A percentile compares a stretch with the other conserved stretches of the same genome.
Conservation (phyloP, 2,113 vertebrate genomes). For the Vicugna pacos region DNA sequence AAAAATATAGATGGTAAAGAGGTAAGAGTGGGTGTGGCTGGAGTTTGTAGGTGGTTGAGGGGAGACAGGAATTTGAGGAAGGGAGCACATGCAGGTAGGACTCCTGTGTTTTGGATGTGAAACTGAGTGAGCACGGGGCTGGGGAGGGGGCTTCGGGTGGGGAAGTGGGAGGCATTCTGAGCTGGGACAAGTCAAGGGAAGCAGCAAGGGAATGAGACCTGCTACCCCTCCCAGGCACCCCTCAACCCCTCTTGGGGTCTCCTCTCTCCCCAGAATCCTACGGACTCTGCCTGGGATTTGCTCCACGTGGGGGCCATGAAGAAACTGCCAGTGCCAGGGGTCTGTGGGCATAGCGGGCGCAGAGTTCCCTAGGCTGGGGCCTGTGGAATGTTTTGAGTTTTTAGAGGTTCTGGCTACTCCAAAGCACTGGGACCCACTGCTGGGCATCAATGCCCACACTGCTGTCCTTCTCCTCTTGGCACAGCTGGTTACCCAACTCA, state of each 20-base stretch:
- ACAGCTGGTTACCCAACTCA: background rate
- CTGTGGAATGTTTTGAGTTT: background rate
- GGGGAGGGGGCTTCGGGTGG: background rate
- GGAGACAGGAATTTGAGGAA: conserved; percentile 40
- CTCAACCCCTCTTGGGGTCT: background rate
- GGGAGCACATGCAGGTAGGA: background rate
- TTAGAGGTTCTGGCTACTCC: background rate
- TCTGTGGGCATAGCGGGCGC: background rate
- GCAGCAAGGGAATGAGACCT: background rate
- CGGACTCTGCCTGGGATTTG: background rate
- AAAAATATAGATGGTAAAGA: conserved; percentile 57
- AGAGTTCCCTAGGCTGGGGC: background rate
- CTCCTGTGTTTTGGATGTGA: background rate
- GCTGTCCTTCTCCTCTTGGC: background rate
- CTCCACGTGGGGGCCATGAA: background rate
- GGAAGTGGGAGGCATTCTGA: background rate
- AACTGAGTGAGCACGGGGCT: background rate
- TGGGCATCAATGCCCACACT: background rate
- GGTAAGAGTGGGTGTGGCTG: conserved; percentile 62
- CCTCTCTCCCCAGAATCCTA: background rate
- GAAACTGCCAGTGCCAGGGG: background rate
- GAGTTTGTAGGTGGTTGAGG: background rate
- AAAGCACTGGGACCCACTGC: background rate
- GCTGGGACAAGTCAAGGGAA: conserved; percentile 32
- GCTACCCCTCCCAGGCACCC: background rate